Evolutionary conservation across 1,140 invertebrate genomes (phyloP).

Genomic region (Pantala flavescens): DNA sequence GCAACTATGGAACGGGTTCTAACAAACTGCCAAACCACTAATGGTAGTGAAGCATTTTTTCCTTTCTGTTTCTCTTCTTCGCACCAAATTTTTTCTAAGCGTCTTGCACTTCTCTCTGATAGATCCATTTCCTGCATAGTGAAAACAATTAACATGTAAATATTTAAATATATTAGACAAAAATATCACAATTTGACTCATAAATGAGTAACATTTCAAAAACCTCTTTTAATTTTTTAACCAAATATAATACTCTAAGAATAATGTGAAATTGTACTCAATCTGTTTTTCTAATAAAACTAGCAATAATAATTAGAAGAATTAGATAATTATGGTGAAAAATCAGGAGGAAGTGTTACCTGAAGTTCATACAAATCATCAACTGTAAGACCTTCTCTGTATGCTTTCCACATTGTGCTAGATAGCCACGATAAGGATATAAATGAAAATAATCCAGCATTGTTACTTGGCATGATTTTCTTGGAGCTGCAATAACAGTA

Average conservation of each 20-base stretch:
- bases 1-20: conserved; percentile 24
- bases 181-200: too few species aligned
- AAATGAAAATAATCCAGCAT: conserved; percentile 42
- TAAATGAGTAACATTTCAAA: too few species aligned
- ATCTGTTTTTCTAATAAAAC: too few species aligned
- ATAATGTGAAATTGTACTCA: too few species aligned
- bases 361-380: conserved; percentile 25
- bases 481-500: neutral
- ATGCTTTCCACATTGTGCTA: conserved; percentile 43
- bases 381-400: conserved; percentile 31
- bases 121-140: conserved; percentile 22
- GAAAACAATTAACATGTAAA: neutral
- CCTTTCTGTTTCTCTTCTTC: conserved; percentile 17
- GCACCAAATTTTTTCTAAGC: conserved; percentile 24
- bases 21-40: conserved; percentile 24
- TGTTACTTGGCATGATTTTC: conserved; percentile 24
- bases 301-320: too few species aligned
- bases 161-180: too few species aligned
- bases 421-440: conserved; percentile 49
- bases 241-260: too few species aligned
- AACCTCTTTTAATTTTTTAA: too few species aligned
- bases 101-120: conserved; percentile 23
- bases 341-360: conserved; percentile 7
- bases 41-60: conserved; percentile 16
- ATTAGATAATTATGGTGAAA: too few species aligned